phyloP scores from a whole-genome alignment of 2,113 vertebrate genomes.

The Neodon shergylaensis region DNA sequence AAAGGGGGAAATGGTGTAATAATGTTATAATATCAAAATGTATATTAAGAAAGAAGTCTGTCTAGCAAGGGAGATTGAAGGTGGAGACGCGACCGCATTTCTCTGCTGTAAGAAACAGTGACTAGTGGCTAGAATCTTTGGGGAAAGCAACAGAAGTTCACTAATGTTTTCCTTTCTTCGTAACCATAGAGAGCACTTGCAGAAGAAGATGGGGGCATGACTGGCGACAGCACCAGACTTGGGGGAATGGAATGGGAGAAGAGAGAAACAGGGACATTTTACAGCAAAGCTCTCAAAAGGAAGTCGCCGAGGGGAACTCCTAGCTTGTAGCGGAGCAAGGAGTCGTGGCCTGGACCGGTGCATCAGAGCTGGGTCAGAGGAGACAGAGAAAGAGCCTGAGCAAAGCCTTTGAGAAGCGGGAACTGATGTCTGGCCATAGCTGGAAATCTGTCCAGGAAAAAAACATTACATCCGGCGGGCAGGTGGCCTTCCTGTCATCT shows the following conservation, averaged over 20 bases:
- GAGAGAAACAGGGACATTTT: neutral
- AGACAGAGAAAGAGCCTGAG: neutral
- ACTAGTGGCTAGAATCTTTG: neutral
- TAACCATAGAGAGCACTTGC: neutral
- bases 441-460: too few relatives aligned
- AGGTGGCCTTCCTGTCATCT: neutral
- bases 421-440: neutral
- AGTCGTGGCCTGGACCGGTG: neutral
- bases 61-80: neutral
- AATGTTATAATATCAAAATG: neutral
- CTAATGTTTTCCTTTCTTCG: neutral
- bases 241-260: neutral
- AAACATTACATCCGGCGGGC: neutral
- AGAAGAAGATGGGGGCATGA: neutral
- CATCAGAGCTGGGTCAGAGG: neutral
- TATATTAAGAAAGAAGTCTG: neutral
- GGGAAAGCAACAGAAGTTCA: neutral
- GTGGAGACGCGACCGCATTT: neutral
- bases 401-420: neutral
- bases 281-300: neutral
- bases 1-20: neutral
- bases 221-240: neutral
- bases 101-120: neutral
- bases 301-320: neutral
- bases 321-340: neutral